Evolutionary conservation across 35 echinoderm and acorn worm genomes (phyloP).

Genomic region (Ophioderma brevispina): DNA sequence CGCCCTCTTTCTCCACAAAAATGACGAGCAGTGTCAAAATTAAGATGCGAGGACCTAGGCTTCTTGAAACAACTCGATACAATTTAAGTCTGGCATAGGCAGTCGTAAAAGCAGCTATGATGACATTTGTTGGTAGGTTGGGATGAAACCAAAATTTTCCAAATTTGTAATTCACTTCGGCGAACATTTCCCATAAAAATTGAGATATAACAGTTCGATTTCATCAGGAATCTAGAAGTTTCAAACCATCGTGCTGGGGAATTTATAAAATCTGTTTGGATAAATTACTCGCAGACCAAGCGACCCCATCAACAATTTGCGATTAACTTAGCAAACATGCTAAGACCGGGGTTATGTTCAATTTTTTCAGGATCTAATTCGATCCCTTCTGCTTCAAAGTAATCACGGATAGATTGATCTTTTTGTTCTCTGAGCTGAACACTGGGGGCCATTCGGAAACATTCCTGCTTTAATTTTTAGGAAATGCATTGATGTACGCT

Average conservation of each 20-base stretch:
- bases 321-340: conserved; percentile 37
- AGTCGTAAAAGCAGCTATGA: background rate
- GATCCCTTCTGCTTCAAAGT: conserved; percentile 32
- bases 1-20: background rate
- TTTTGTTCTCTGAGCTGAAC: conserved; percentile 8
- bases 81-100: background rate
- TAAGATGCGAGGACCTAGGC: background rate
- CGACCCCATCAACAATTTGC: conserved; percentile 49
- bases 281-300: too few species aligned
- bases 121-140: background rate
- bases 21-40: background rate
- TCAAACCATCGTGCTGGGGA: too few species aligned
- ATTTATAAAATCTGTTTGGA: too few species aligned
- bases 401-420: conserved; percentile 11
- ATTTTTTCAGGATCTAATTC: background rate
- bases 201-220: too few species aligned
- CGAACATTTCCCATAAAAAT: too few species aligned
- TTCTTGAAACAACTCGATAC: background rate
- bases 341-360: conserved; percentile 29
- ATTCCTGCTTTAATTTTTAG: conserved; percentile 63
- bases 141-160: background rate
- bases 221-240: too few species aligned
- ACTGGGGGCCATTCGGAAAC: conserved; percentile 53
- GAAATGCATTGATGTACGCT: too few species aligned
- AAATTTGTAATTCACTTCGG: background rate